A percentile compares a stretch with the other conserved stretches of the same genome.
Evolutionary conservation across 2,888 invertebrate species (phyloP).

Genomic region (Cabera pusaria): DNA sequence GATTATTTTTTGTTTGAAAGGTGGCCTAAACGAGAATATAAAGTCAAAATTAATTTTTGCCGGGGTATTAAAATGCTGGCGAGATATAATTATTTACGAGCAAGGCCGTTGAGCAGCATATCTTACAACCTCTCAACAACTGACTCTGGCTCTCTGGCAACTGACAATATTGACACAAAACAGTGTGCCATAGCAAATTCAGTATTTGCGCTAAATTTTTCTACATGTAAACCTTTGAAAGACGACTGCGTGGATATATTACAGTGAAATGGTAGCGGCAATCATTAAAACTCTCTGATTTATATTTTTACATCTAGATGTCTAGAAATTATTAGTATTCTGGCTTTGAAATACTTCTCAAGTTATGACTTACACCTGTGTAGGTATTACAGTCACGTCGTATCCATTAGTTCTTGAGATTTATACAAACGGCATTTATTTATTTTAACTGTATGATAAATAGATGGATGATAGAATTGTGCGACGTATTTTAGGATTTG

Average conservation of each 20-base stretch:
- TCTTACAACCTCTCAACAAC: too few relatives aligned
- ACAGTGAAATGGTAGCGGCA: conserved; percentile 17
- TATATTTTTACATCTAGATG: conserved; percentile 21
- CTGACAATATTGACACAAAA: too few relatives aligned
- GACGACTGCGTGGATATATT: conserved; percentile 23
- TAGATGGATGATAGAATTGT: too few relatives aligned
- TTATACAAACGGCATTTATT: conserved; percentile 13
- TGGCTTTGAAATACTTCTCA: background rate
- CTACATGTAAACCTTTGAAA: conserved; percentile 22
- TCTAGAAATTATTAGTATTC: conserved; percentile 17
- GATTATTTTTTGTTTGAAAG: too few relatives aligned
- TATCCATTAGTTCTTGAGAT: conserved; percentile 13
- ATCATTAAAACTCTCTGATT: conserved; percentile 21
- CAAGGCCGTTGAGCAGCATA: too few relatives aligned
- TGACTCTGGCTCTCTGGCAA: too few relatives aligned
- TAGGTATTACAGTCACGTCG: conserved; percentile 17
- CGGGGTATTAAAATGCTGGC: too few relatives aligned
- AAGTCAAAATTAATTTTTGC: too few relatives aligned
- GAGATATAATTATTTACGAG: too few relatives aligned
- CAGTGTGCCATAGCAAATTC: too few relatives aligned
- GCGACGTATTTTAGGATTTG: too few relatives aligned
- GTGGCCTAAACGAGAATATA: too few relatives aligned
- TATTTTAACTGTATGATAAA: conserved; percentile 5
- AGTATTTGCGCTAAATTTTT: conserved; percentile 12
- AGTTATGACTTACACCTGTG: conserved; percentile 2